Base-by-base conservation (phyloP, 1,140 invertebrate species). In the Conus ventricosus region DNA sequence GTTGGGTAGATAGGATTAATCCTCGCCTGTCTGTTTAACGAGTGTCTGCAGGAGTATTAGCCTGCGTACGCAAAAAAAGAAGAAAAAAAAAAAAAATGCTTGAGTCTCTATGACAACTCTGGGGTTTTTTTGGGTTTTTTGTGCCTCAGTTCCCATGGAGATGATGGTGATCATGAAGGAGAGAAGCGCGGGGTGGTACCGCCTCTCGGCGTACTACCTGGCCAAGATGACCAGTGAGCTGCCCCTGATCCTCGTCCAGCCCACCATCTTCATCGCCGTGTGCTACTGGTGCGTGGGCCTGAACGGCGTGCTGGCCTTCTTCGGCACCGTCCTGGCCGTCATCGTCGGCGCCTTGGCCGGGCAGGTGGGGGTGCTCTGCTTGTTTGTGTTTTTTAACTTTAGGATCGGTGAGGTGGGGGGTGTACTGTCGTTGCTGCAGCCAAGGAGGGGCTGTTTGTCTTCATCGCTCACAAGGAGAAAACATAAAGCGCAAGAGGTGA, bases 191-290 rank as follows among this genome's bases (percentile, higher is more conserved):
- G 97, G 97, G 63, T 97, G 97, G 88, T 98, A 98, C 93, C 96
- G 97, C 80, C 95, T 98, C 60, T 98, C 97, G 53, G 97, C 97
- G 4, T 98, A 98, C 94, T 98, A 98, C 94, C 94, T 98, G 92
- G 97, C 97, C 85, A 98, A 98, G 95, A 98, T 98, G 97, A 96
- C 97, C 85, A 97, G 97, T 76, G 97, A 98, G 95, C 94, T 98
- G 89, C 97, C 97, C 5, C 93, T 98, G 87, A 97, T 97, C 20
- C 96, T 98, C 88, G 97, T 97, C 25, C 94, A 98, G 92, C 97
- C 97, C 84, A 96, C 97, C 76, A 67, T 92, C 60, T 91, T 91
- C 60, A 39, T 91, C 3, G 88, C 97, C 85, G 97, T 98, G 89
- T 97, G 97, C 82, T 98, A 98, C 94, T 97, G 97, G 87, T 97